A percentile compares a stretch with the other conserved stretches of the same genome.
phyloP scores from a whole-genome alignment of 2,888 invertebrate genomes.

The Euclidia mi region DNA sequence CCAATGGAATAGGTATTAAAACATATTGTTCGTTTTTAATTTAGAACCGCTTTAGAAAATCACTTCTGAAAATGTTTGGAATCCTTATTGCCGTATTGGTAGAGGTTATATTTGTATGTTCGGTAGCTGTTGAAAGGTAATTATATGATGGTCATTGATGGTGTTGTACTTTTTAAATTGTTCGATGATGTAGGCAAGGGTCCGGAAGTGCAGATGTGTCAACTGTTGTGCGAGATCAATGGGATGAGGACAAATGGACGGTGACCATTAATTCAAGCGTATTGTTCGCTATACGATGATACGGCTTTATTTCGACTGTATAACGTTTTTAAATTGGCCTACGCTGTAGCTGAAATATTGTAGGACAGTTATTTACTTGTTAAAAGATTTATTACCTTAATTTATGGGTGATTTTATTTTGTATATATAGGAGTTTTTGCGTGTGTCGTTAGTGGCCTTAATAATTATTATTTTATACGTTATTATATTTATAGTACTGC shows the following conservation, averaged over 20 bases:
- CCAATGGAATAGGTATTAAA: conserved; percentile 18
- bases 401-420: not conserved
- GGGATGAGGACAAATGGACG: conserved; percentile 55
- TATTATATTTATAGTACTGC: no score
- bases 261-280: conserved; percentile 38
- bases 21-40: conserved; percentile 18
- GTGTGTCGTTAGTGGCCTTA: no score
- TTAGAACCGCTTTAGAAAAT: not conserved
- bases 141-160: not conserved
- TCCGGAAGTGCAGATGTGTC: conserved; percentile 68
- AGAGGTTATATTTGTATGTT: conserved; percentile 22
- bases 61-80: not conserved
- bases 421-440: no score
- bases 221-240: conserved; percentile 57
- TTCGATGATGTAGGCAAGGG: conserved; percentile 56
- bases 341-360: conserved; percentile 18
- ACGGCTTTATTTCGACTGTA: conserved; percentile 48
- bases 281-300: conserved; percentile 38
- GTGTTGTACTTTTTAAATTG: conserved; percentile 45
- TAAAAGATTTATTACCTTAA: conserved; percentile 6
- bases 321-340: conserved; percentile 1
- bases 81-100: not conserved
- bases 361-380: conserved; percentile 18
- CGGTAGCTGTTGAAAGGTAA: not conserved
- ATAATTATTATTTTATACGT: no score